These are phyloP conservation scores for Stenichneumon culpator DNA, from an alignment of 2,888 invertebrate genomes.

Conservation along the genomic window DNA sequence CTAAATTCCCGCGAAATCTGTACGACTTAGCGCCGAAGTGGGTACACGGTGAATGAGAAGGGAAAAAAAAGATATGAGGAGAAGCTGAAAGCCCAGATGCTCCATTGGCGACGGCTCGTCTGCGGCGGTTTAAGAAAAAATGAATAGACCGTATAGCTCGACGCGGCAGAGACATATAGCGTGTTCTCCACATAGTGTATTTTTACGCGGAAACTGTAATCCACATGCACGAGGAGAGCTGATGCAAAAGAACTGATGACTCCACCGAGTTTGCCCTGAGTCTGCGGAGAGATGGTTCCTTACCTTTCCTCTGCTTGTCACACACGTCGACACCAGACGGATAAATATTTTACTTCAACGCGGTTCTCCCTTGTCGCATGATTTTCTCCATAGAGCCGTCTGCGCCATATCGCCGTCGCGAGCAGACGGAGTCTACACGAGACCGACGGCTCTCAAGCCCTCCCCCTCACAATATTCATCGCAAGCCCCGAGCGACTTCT, in stretches of 20 bases:
- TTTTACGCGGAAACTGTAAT: conserved; percentile 17
- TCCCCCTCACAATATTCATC: conserved; percentile 5
- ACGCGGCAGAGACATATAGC: conserved; percentile 24
- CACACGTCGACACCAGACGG: conserved; percentile 6
- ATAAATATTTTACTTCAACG: conserved; percentile 8
- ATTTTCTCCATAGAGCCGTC: conserved; percentile 3
- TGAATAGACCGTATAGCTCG: conserved; percentile 31
- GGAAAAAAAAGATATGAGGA: conserved; percentile 1
- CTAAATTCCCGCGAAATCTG: conserved; percentile 67
- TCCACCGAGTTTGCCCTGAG: neutral
- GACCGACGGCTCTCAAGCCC: conserved; percentile 3
- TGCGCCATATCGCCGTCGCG: conserved; percentile 8
- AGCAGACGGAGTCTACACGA: conserved; percentile 10
- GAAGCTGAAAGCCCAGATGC: conserved; percentile 51
- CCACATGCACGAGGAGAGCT: neutral
- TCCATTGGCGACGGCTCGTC: conserved; percentile 36
- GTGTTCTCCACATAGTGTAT: conserved; percentile 34
- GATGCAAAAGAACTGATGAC: neutral
- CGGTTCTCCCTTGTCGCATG: neutral
- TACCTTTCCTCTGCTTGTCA: conserved; percentile 6
- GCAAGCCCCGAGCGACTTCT: neutral
- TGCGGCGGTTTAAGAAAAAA: conserved; percentile 32
- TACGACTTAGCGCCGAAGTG: conserved; percentile 70
- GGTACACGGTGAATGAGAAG: conserved; percentile 28
- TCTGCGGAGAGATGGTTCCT: neutral